Evolutionary conservation across 2,888 invertebrate genomes (phyloP).

Genomic region (Steinernema carpocapsae): DNA sequence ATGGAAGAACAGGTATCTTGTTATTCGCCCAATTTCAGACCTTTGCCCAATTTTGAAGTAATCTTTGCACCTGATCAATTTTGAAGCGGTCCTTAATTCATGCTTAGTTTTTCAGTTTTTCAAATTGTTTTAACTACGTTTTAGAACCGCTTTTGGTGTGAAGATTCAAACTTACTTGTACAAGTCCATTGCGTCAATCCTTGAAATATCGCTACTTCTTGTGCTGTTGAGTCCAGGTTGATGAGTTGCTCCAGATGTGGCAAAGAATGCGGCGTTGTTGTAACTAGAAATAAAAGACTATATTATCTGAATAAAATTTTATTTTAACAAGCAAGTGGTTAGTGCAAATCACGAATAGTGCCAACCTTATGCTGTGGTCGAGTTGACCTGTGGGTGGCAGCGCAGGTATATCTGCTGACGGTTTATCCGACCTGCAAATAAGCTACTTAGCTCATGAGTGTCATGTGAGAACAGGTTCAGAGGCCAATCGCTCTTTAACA

Average conservation of each 20-base stretch:
- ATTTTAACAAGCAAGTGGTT: constrained; percentile 17
- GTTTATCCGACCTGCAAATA: constrained; percentile 36
- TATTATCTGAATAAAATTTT: background rate
- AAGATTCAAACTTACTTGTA: constrained; percentile 51
- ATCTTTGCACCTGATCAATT: too few species aligned
- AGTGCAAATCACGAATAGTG: constrained; percentile 20
- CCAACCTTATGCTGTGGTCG: constrained; percentile 64
- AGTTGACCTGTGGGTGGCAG: constrained; percentile 57
- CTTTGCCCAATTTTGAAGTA: too few species aligned
- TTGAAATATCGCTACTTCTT: constrained; percentile 61
- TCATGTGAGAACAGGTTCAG: too few species aligned
- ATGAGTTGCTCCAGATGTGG: constrained; percentile 53
- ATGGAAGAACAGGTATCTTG: too few species aligned
- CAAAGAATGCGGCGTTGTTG: constrained; percentile 67
- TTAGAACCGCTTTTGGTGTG: too few species aligned
- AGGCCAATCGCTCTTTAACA: too few species aligned
- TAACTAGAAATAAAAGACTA: constrained; percentile 55
- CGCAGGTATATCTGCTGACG: constrained; percentile 38
- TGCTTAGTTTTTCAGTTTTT: too few species aligned
- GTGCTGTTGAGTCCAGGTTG: constrained; percentile 49
- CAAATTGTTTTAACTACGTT: too few species aligned
- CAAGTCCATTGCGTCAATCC: constrained; percentile 59
- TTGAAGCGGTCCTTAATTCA: too few species aligned
- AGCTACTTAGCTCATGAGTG: background rate
- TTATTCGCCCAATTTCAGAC: too few species aligned